Evolutionary conservation across 2,888 invertebrate species (phyloP), one percentile per base, ranked within the genome.

Genomic region (Eulithis prunata): DNA sequence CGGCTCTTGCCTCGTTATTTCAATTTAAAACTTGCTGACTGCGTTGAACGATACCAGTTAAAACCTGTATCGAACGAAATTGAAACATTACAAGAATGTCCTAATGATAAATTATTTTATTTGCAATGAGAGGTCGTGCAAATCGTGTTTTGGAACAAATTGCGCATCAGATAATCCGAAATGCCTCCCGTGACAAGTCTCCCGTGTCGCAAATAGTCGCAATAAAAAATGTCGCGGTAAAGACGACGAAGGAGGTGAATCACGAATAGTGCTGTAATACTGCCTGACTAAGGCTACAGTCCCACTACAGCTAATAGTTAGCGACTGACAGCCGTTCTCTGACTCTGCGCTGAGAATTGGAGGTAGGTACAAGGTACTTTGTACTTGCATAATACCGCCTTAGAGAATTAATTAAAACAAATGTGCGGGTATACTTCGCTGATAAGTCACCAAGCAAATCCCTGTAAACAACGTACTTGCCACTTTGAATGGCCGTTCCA

Each of bases 211-310:
- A 21, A 21, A 21, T 21, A 21, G 21, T 21, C 21, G 54, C 54
- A 14, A 38, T 38, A 57, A 38, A 8, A 57, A 57, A 55, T 62
- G 45, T 60, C 43, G 38, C 10, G 38, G 38, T 38, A 36, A 53
- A 36, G 36, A 36, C 12, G n/a, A 38, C n/a, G 14, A 41, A 54
- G 47, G 13, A 56, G 52, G 57, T 46, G 62, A 57, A 38, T 63
- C 59, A 69, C 62, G 62, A 54, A 41, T 13, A 21, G 21, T 38
- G 49, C 57, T 41, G 47, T 65, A 61, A 65, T 56, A 55, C 46
- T 53, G 28, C 53, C 52, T 55, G 66, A 57, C 32, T 32, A 41
- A 41, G 41, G 41, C 41, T 41, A 8, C 10, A 8, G 0, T 10
- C 41, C 10, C 8, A 41, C 38, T 38, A 2, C 32, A 41, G 41